Base-by-base conservation (phyloP, 2,113 vertebrate species). In the Mormoops blainvillei region DNA sequence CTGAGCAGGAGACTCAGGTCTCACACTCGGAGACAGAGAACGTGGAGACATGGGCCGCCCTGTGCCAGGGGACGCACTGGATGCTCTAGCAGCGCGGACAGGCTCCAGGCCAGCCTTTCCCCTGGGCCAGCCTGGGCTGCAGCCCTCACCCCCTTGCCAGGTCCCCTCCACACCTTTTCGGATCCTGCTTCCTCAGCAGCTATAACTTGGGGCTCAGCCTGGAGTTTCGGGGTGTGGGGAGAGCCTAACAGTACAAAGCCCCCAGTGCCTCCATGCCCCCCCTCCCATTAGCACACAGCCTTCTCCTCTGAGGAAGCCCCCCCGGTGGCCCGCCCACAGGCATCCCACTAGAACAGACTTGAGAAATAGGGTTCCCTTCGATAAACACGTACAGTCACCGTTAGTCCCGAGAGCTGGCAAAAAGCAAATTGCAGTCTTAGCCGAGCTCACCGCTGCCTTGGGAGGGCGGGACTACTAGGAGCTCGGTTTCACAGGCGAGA, bases 41-140 rank as follows among this genome's bases (percentile, higher is more conserved):
- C 58, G 14, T 1, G 0, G 48, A 31, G 48, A 36, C 4, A 45
- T 43, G 33, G 54, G 36, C 36, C 11, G 9, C 7, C 16, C 50
- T 50, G 4, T n/a, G 43, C 33, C 0, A 5, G 4, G 54, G 20
- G 19, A 5, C 5, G 58, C 24, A 22, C 58, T 7, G 7, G 22
- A 16, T 20, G 54, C 54, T 54, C 45, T 0, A 3, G 2, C 50
- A 8, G 36, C 20, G 1, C 3, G 31, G 1, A 33, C 28, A 16
- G 48, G 4, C 20, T 24, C 18, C 19, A 7, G 5, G 3, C 31
- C 33, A 4, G 43, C 68, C 52, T 52, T 14, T 67, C 13, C 45
- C 22, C 38, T 4, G 36, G 28, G 36, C 88, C 15, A 1, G 13
- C 0, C 2, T 7, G 22, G 43, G 24, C 54, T 1, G 3, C 5